These are phyloP conservation scores for Dynastes hyllus DNA, from an alignment of 2,888 invertebrate genomes.

Conservation along the genomic window DNA sequence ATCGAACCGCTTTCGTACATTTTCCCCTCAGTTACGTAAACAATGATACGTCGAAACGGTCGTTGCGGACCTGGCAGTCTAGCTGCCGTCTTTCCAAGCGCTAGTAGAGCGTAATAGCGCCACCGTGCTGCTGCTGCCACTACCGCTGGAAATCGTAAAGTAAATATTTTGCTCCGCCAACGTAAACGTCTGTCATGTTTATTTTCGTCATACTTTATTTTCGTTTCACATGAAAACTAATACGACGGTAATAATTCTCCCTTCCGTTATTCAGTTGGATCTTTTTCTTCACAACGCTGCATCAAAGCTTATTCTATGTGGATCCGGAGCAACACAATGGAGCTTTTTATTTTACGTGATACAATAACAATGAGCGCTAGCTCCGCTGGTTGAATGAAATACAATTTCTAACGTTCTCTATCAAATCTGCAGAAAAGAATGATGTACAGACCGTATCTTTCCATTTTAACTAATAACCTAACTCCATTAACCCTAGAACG, in stretches of 20 bases:
- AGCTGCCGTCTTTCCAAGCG: not conserved
- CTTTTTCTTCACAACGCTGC: not conserved
- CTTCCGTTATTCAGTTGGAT: constrained; percentile 3
- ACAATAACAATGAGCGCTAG: too few species aligned
- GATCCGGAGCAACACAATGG: too few species aligned
- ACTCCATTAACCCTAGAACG: too few species aligned
- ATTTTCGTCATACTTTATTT: constrained; percentile 34
- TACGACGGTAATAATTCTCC: constrained; percentile 26
- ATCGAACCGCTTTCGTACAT: constrained; percentile 51
- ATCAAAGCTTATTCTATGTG: too few species aligned
- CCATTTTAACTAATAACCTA: too few species aligned
- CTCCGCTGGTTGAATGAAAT: too few species aligned
- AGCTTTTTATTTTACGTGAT: too few species aligned
- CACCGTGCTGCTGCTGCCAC: too few species aligned
- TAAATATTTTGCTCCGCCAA: constrained; percentile 33
- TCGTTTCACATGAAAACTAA: constrained; percentile 31
- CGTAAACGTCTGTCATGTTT: constrained; percentile 36
- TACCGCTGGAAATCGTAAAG: constrained; percentile 32
- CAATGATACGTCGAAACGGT: constrained; percentile 30
- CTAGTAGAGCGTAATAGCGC: not conserved
- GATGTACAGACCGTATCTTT: too few species aligned
- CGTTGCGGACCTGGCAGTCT: constrained; percentile 9
- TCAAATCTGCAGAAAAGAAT: too few species aligned
- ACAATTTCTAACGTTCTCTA: too few species aligned
- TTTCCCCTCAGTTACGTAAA: constrained; percentile 39